phyloP scores from a whole-genome alignment of 2,888 invertebrate species.

The Hypsopygia costalis region DNA sequence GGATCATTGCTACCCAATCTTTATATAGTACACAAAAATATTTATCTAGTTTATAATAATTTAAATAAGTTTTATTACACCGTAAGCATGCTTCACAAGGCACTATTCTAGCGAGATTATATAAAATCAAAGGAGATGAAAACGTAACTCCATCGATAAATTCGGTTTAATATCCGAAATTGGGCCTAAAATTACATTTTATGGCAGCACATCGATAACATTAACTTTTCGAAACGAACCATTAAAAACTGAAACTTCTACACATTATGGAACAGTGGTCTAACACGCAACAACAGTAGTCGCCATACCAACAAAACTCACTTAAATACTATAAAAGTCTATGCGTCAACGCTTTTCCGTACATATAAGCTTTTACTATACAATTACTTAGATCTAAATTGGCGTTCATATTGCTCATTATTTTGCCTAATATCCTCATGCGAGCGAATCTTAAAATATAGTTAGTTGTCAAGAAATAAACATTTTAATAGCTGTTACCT shows the following conservation, averaged over 20 bases:
- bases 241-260: slow-evolving; percentile 25
- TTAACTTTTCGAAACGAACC: slow-evolving; percentile 40
- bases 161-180: slow-evolving; percentile 72
- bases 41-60: slow-evolving; percentile 39
- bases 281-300: slow-evolving; percentile 41
- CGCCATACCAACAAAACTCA: slow-evolving; percentile 36
- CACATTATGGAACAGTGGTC: slow-evolving; percentile 34
- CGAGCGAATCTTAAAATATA: slow-evolving; percentile 12
- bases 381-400: slow-evolving; percentile 62
- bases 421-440: slow-evolving; percentile 27
- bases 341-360: slow-evolving; percentile 34
- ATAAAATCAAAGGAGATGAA: slow-evolving; percentile 42
- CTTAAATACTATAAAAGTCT: slow-evolving; percentile 31
- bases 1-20: slow-evolving; percentile 30
- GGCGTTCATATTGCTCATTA: slow-evolving; percentile 71
- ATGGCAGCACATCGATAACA: slow-evolving; percentile 60
- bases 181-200: slow-evolving; percentile 67
- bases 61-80: slow-evolving; percentile 50
- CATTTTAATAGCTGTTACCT: neutral
- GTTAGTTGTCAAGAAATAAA: neutral
- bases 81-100: slow-evolving; percentile 78
- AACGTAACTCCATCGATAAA: slow-evolving; percentile 64
- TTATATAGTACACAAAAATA: slow-evolving; percentile 67
- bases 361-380: slow-evolving; percentile 47
- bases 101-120: slow-evolving; percentile 77